Base-by-base conservation (phyloP, 1,140 invertebrate species). In the Drosophila paulistorum region DNA sequence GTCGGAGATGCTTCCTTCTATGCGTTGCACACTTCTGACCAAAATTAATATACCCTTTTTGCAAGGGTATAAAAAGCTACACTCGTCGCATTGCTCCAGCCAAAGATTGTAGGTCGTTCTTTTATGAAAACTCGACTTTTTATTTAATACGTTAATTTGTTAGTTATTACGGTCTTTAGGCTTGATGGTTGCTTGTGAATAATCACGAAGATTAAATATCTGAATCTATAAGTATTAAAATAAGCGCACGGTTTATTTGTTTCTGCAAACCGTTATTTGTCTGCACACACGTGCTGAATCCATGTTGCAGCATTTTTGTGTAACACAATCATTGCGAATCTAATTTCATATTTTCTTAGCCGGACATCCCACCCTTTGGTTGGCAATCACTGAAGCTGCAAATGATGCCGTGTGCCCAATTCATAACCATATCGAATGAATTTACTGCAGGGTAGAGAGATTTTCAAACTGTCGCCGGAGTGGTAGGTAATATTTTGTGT, bases 381-480 rank as follows among this genome's bases (percentile, higher is more conserved):
- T 60, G 30, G 41, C 65, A 55, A 42, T 45, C 72, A 55, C 35
- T 77, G 68, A 82, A 79, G 77, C 87, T 90, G 86, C 86, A 90
- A 90, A 90, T 90, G 86, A 90, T 90, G 86, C 79, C 73, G 80
- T 90, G 86, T 86, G 87, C 81, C 81, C 79, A 90, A 90, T 90
- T 90, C 87, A 90, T 90, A 90, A 90, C 87, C 87, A 90, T 82
- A 90, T 87, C 82, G 83, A 82, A 86, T 70, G 86, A 82, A 90
- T 90, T 87, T 79, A 85, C 83, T 85, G 75, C 75, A 85, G 67
- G 68, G 87, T 82, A 83, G 71, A 14, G 13, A 68, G 48, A 65
- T 65, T 48, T 58, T 37, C n/a, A 37, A 62, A 55, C 59, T 64
- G 65, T 42, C 11, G 61, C 65, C 37, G 64, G 68, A 39, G 48